These are phyloP conservation scores for Dromaius novaehollandiae DNA, from an alignment of 2,113 vertebrate species.

Conservation along the genomic window DNA sequence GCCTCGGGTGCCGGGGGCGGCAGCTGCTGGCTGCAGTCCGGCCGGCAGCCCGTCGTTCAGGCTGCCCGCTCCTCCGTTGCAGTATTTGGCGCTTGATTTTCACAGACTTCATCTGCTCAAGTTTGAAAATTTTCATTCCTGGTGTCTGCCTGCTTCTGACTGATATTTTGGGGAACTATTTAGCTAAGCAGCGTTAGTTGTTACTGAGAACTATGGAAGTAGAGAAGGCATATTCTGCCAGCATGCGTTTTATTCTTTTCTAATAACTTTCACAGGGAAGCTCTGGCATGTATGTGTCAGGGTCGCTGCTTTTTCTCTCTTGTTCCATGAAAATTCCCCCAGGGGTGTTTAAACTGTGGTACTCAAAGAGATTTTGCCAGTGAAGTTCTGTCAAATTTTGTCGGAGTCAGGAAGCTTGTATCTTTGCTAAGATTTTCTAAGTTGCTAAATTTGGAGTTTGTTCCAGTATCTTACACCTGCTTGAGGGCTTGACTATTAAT, in stretches of 20 bases:
- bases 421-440: neutral
- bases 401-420: neutral
- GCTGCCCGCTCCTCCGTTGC: rapidly evolving
- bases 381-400: neutral
- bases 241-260: neutral
- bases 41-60: rapidly evolving
- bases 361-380: neutral
- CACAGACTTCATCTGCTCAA: neutral
- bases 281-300: neutral
- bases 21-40: rapidly evolving
- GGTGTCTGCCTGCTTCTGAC: no score
- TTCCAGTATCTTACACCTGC: neutral
- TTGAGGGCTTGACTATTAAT: neutral
- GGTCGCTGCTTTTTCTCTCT: neutral
- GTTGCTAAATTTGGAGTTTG: neutral
- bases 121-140: neutral
- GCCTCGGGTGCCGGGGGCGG: rapidly evolving
- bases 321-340: neutral
- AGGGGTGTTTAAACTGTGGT: neutral
- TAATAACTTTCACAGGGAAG: no score
- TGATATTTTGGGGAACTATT: neutral
- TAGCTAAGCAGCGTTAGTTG: neutral
- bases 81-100: rapidly evolving
- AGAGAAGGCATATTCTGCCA: neutral
- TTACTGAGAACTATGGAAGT: neutral